These are phyloP conservation scores for Trichogramma dendrolimi DNA, from an alignment of 2,888 invertebrate genomes.

Conservation along the genomic window DNA sequence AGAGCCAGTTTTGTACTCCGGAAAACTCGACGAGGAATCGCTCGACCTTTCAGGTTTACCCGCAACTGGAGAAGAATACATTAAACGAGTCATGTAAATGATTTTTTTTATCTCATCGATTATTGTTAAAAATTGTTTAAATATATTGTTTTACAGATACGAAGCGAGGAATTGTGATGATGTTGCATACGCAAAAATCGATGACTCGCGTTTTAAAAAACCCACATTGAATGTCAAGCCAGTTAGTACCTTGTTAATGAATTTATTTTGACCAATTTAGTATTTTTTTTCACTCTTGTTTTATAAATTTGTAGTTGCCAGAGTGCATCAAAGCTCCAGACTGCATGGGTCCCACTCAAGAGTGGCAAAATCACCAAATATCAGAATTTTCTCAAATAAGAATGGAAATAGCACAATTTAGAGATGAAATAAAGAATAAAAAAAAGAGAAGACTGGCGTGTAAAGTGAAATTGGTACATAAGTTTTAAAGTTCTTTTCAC, in stretches of 20 bases:
- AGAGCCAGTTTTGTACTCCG: conserved; percentile 40
- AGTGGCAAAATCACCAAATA: conserved; percentile 69
- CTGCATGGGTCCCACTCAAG: conserved; percentile 51
- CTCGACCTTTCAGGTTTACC: conserved; percentile 42
- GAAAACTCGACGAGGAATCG: conserved; percentile 37
- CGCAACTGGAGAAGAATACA: conserved; percentile 46
- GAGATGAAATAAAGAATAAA: conserved; percentile 36
- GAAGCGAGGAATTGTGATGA: conserved; percentile 46
- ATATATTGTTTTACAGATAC: conserved; percentile 34
- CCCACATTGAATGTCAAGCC: conserved; percentile 36
- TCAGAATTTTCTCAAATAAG: conserved; percentile 65
- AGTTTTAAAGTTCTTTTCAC: background rate
- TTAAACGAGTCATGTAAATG: conserved; percentile 48
- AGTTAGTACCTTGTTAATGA: conserved; percentile 28
- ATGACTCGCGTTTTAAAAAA: conserved; percentile 33
- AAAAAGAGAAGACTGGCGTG: conserved; percentile 31
- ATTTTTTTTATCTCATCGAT: conserved; percentile 5
- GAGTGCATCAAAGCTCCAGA: conserved; percentile 53
- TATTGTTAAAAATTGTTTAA: background rate
- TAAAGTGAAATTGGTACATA: conserved; percentile 29
- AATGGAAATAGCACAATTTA: conserved; percentile 52
- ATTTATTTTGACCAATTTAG: background rate
- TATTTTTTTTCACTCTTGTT: background rate
- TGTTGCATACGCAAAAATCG: conserved; percentile 43
- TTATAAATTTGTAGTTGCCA: conserved; percentile 43